These are phyloP conservation scores for Abscondita cerata DNA, from an alignment of 2,888 invertebrate genomes.

Conservation along the genomic window DNA sequence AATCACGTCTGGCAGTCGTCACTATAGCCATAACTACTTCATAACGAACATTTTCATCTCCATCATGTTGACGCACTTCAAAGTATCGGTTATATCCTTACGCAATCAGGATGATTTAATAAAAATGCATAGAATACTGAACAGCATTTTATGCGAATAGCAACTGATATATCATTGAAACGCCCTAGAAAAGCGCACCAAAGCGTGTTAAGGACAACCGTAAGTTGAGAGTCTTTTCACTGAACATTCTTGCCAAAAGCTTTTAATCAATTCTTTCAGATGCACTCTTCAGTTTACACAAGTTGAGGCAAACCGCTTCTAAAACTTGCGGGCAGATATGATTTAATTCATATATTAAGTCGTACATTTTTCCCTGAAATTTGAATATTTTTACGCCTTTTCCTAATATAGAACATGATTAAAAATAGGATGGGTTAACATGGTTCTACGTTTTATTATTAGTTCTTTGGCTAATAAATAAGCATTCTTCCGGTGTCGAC, in stretches of 20 bases:
- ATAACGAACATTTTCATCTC: constrained; percentile 86
- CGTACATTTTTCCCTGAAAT: constrained; percentile 89
- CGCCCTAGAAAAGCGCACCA: constrained; percentile 93
- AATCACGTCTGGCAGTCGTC: constrained; percentile 89
- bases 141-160: constrained; percentile 95
- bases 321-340: constrained; percentile 89
- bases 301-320: constrained; percentile 90
- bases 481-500: constrained; percentile 93
- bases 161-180: constrained; percentile 94
- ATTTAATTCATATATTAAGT: constrained; percentile 95
- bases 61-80: constrained; percentile 93
- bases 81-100: constrained; percentile 88
- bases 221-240: constrained; percentile 89
- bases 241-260: constrained; percentile 95
- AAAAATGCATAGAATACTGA: constrained; percentile 98
- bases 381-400: constrained; percentile 83
- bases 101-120: constrained; percentile 91
- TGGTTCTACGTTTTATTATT: constrained; percentile 92
- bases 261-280: constrained; percentile 86
- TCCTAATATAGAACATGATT: constrained; percentile 94
- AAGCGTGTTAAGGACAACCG: constrained; percentile 83
- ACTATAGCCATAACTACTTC: constrained; percentile 98
- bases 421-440: no score
- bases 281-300: constrained; percentile 90
- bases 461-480: constrained; percentile 91